Conservation (phyloP, 2,113 vertebrate genomes). For the Fukomys damarensis region DNA sequence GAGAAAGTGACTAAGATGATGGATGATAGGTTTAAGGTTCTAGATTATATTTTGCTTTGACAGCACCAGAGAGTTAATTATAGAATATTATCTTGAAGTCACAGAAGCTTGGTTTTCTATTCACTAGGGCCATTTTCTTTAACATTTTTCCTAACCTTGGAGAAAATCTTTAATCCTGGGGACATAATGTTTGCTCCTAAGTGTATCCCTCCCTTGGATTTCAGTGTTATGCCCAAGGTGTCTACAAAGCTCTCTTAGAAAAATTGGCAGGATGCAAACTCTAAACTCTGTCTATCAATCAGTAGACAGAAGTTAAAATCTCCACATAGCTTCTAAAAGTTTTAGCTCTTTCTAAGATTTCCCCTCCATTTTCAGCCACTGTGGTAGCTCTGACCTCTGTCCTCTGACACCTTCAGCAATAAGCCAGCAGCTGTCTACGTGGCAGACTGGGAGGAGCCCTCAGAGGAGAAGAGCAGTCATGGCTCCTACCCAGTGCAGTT, state of each 20-base stretch:
- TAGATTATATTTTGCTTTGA: slow-evolving; percentile 1
- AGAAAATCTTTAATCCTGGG: not conserved
- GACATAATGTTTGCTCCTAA: not conserved
- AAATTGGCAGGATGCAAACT: slow-evolving; percentile 18
- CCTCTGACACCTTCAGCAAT: not conserved
- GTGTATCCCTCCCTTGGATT: not conserved
- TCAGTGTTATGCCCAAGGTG: not conserved
- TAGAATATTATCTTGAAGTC: not conserved
- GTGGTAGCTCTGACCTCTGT: not conserved
- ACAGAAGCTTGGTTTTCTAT: not conserved
- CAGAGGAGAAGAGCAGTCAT: not conserved
- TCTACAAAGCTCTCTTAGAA: not conserved
- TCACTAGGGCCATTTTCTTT: not conserved
- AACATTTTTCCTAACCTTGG: not conserved
- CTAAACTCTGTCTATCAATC: not conserved
- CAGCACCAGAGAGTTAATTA: not conserved
- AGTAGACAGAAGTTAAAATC: not conserved
- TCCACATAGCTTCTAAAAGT: not conserved
- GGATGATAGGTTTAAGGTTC: not conserved
- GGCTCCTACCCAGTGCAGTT: not conserved
- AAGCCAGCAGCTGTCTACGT: not conserved
- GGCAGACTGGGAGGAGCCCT: not conserved
- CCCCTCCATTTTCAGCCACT: not conserved
- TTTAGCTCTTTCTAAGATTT: not conserved
- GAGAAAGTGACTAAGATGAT: not conserved